Percentiles rank a stretch among this genome's conserved stretches.
These are phyloP conservation scores for Aplocera efformata DNA, from an alignment of 2,888 invertebrate genomes.

Conservation along the genomic window DNA sequence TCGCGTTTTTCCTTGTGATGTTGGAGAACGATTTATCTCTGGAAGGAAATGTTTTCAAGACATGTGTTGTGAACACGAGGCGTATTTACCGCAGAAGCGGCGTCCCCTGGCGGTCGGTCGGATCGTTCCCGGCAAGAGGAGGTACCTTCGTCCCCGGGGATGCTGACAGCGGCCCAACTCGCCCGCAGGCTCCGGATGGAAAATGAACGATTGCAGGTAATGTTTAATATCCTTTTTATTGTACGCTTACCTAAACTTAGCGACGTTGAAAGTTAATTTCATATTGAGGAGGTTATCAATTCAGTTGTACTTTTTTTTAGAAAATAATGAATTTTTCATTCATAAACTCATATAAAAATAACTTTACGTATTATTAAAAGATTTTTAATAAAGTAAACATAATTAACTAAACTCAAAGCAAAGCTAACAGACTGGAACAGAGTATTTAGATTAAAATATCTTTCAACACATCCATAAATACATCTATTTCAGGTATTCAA, in stretches of 20 bases:
- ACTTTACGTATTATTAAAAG: too few relatives aligned
- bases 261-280: too few relatives aligned
- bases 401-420: not conserved
- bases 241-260: too few relatives aligned
- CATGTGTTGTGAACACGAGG: conserved; percentile 5
- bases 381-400: too few relatives aligned
- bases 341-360: too few relatives aligned
- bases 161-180: conserved; percentile 78
- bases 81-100: conserved; percentile 46
- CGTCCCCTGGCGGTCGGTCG: conserved; percentile 67
- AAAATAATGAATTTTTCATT: too few relatives aligned
- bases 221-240: not conserved
- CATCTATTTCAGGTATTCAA: conserved; percentile 3
- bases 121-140: conserved; percentile 72
- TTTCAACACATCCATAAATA: conserved; percentile 3
- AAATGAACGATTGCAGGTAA: conserved; percentile 85
- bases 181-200: conserved; percentile 85
- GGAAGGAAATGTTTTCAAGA: conserved; percentile 10
- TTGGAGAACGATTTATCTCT: conserved; percentile 7
- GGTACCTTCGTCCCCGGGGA: conserved; percentile 75
- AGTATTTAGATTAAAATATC: conserved; percentile 5
- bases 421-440: conserved; percentile 5
- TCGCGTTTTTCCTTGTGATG: not conserved
- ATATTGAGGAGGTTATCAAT: too few relatives aligned
- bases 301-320: too few relatives aligned